Conservation (phyloP, 2,113 vertebrate species). For the Cranoglanis bouderius region DNA sequence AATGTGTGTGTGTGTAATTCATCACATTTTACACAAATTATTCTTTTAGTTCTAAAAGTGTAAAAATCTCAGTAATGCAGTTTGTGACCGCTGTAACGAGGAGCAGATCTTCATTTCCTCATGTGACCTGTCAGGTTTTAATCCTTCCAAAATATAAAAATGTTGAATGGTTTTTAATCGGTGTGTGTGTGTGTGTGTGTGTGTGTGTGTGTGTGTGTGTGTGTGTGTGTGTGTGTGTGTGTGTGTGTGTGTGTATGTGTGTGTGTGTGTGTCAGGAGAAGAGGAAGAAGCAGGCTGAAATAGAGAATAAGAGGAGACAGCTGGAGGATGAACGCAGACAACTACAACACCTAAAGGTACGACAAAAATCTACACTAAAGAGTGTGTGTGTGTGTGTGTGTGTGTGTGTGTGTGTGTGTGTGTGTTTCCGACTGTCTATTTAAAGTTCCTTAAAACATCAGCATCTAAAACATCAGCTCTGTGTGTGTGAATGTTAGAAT, state of each 20-base stretch:
- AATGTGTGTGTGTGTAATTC: neutral
- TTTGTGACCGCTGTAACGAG: neutral
- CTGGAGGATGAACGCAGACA: slow-evolving; percentile 90
- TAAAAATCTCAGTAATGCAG: neutral
- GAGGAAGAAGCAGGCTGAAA: slow-evolving; percentile 86
- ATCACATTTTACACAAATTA: neutral
- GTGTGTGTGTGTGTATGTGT: slow-evolving; percentile 23
- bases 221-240: slow-evolving; percentile 34
- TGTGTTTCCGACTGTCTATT: slow-evolving; percentile 28
- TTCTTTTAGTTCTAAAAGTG: neutral
- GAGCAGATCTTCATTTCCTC: neutral
- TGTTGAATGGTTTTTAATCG: neutral
- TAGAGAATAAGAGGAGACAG: slow-evolving; percentile 89
- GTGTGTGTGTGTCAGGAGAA: slow-evolving; percentile 80
- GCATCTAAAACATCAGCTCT: slow-evolving; percentile 69
- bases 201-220: slow-evolving; percentile 16
- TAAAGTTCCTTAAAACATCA: slow-evolving; percentile 31
- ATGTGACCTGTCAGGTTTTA: neutral
- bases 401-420: slow-evolving; percentile 14
- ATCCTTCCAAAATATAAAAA: neutral
- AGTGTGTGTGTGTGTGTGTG: neutral
- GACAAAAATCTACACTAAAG: neutral
- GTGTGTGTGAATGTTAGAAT: slow-evolving; percentile 51
- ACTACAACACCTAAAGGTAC: slow-evolving; percentile 94
- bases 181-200: too few species aligned